A percentile compares a stretch with the other conserved stretches of the same genome.
phyloP scores from a whole-genome alignment of 2,888 invertebrate species.

The Uloborus plumipes region DNA sequence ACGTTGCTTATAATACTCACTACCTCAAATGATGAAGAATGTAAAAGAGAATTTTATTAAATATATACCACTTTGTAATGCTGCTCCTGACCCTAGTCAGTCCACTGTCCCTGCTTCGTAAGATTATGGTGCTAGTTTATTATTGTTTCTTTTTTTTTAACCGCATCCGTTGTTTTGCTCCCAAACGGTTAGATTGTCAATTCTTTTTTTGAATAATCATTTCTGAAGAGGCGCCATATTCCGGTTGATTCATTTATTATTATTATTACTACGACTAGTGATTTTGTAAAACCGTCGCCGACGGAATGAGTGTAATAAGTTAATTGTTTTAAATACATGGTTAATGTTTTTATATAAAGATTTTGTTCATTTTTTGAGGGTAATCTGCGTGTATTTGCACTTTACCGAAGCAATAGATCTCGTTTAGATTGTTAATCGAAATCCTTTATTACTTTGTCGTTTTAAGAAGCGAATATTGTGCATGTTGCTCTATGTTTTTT shows the following conservation, averaged over 20 bases:
- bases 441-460: slow-evolving; percentile 47
- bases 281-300: too few relatives aligned
- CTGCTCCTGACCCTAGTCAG: slow-evolving; percentile 63
- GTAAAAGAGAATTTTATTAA: slow-evolving; percentile 58
- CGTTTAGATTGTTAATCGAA: slow-evolving; percentile 48
- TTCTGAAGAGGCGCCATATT: too few relatives aligned
- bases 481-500: slow-evolving; percentile 29
- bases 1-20: slow-evolving; percentile 57
- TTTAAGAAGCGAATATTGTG: slow-evolving; percentile 37
- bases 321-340: slow-evolving; percentile 22
- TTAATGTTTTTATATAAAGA: slow-evolving; percentile 37
- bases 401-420: slow-evolving; percentile 60
- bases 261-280: too few relatives aligned
- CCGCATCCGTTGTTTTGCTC: too few relatives aligned
- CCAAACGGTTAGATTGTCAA: too few relatives aligned
- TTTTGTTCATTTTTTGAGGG: slow-evolving; percentile 48
- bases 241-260: too few relatives aligned
- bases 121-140: slow-evolving; percentile 60
- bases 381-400: slow-evolving; percentile 43
- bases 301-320: slow-evolving; percentile 21
- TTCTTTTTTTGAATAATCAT: too few relatives aligned
- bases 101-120: slow-evolving; percentile 51
- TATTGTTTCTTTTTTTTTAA: slow-evolving; percentile 20
- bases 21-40: slow-evolving; percentile 56
- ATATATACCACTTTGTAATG: slow-evolving; percentile 40